A percentile compares a stretch with the other conserved stretches of the same genome.
Conservation (phyloP, 2,888 invertebrate genomes). For the Protula sp. region DNA sequence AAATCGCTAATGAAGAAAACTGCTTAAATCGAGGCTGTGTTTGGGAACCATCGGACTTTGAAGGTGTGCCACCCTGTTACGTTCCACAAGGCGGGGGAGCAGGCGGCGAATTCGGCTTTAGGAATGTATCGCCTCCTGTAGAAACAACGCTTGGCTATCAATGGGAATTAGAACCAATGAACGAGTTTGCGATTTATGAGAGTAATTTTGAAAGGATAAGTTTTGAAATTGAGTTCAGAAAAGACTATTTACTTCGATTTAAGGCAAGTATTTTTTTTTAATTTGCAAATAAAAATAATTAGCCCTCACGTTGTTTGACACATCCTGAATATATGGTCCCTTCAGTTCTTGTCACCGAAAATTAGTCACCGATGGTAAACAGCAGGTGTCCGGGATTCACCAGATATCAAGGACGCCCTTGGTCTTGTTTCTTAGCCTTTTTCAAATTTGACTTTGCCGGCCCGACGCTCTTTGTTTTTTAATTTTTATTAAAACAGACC, state of each 20-base stretch:
- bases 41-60: neutral
- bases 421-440: too few species aligned
- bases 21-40: neutral
- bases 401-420: too few species aligned
- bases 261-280: neutral
- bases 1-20: neutral
- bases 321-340: too few species aligned
- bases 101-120: neutral
- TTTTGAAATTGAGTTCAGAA: neutral
- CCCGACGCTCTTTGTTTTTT: too few species aligned
- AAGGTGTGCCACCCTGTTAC: neutral
- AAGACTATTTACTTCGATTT: neutral
- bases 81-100: neutral
- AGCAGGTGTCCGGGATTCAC: too few species aligned
- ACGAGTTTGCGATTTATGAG: neutral
- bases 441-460: too few species aligned
- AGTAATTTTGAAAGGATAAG: neutral
- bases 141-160: neutral
- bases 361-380: too few species aligned
- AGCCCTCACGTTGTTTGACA: too few species aligned
- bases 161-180: neutral
- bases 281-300: too few species aligned
- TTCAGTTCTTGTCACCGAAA: too few species aligned
- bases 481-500: too few species aligned
- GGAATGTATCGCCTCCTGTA: neutral